Base-by-base conservation (phyloP, 2,888 invertebrate species). In the Tethea ocularis region DNA sequence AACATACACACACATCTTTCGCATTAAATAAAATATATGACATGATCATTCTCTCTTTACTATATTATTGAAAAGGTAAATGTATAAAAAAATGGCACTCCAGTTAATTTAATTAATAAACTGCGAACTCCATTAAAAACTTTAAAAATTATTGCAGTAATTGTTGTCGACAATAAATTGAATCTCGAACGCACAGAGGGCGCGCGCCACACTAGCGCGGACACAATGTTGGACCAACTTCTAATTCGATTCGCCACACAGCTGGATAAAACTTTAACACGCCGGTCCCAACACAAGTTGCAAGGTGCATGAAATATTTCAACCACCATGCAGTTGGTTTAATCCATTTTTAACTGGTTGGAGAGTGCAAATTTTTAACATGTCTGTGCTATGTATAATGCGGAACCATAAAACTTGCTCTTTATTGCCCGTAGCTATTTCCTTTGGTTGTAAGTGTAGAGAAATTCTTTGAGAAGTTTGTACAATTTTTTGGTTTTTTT, bases 221-320 rank as follows among this genome's bases (percentile, higher is more conserved):
- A 77, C 78, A 77, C 72, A 74, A 76, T 75, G 78, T 72, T 68
- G 68, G 62, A 66, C 63, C 66, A 81, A 79, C 75, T 83, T 69
- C 75, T 83, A 83, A 84, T 80, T 82, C 77, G 72, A 76, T 83
- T 73, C 72, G 56, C 78, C 72, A 71, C 76, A 74, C 74, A 71
- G 62, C 67, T 62, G 74, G 72, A 74, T 78, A 79, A 80, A 82
- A 80, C 69, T 82, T 80, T 81, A 80, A 79, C 79, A 71, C 71
- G 74, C 65, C 76, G 67, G n/a, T n/a, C 3, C 38, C 38, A 38
- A 38, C n/a, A 38, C 5, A 8, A 10, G 46, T 46, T 46, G 46
- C 20, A 20, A 41, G 41, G 41, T 41, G 41, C 41, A 46, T 20
- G 26, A 62, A 59, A 62, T 62, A 56, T 59, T 59, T 59, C 59